These are phyloP conservation scores for Miniopterus natalensis DNA, from an alignment of 2,113 vertebrate genomes.

Conservation along the genomic window DNA sequence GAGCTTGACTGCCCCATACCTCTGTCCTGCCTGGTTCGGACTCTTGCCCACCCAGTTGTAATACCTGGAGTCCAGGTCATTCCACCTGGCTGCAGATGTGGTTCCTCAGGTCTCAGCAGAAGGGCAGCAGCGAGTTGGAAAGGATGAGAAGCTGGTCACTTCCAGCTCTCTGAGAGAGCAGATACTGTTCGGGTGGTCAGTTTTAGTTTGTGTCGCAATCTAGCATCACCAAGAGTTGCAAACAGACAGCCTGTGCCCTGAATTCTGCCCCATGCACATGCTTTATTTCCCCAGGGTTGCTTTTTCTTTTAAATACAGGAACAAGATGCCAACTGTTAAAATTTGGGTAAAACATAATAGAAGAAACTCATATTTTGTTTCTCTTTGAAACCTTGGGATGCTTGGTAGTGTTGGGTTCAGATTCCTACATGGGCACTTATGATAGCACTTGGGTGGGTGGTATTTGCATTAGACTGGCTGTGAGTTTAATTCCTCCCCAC, in stretches of 20 bases:
- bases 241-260: not conserved
- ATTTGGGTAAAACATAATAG: not conserved
- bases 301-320: conserved; percentile 13
- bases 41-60: accelerated
- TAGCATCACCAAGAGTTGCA: not conserved
- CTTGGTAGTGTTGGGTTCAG: too few relatives aligned
- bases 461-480: accelerated
- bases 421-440: accelerated
- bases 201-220: not conserved
- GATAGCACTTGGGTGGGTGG: accelerated
- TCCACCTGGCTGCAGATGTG: accelerated
- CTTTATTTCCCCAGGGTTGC: not conserved
- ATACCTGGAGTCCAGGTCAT: accelerated
- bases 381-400: not conserved
- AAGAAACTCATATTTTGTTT: not conserved
- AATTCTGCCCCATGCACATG: not conserved
- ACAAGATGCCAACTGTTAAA: not conserved
- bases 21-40: accelerated
- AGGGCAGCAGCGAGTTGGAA: not conserved
- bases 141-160: not conserved
- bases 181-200: not conserved
- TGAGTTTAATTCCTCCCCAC: accelerated
- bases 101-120: not conserved
- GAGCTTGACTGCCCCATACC: accelerated
- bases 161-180: not conserved